These are phyloP conservation scores for Huso huso DNA, from an alignment of 2,797 vertebrate species.

Conservation along the genomic window DNA sequence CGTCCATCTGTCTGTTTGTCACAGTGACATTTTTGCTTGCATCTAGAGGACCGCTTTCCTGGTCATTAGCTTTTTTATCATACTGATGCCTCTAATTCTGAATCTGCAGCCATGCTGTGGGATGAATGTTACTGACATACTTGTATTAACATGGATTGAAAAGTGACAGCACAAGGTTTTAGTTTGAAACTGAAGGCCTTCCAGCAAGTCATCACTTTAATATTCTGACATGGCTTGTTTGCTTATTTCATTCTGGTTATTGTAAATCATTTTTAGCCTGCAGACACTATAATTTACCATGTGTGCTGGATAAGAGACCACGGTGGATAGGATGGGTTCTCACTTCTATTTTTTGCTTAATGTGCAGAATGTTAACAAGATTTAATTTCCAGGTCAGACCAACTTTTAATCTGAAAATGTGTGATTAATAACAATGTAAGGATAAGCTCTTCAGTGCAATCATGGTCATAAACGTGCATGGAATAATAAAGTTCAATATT, in stretches of 20 bases:
- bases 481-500: not conserved
- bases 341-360: constrained; percentile 5
- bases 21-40: too few species aligned
- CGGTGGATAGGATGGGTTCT: not conserved
- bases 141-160: not conserved
- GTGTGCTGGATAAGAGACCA: not conserved
- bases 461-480: constrained; percentile 9
- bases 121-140: too few species aligned
- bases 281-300: not conserved
- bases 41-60: too few species aligned
- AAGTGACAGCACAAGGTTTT: constrained; percentile 13
- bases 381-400: constrained; percentile 33
- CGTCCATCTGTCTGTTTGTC: too few species aligned
- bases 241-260: not conserved
- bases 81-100: too few species aligned
- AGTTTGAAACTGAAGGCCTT: constrained; percentile 4
- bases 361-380: constrained; percentile 21
- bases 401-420: constrained; percentile 28
- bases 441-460: constrained; percentile 28
- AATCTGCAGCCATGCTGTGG: too few species aligned
- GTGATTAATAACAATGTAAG: constrained; percentile 33
- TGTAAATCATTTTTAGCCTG: not conserved
- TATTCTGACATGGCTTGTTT: not conserved
- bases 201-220: not conserved
- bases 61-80: too few species aligned